Base-by-base conservation (phyloP, 2,797 vertebrate species). In the Falco berigora region DNA sequence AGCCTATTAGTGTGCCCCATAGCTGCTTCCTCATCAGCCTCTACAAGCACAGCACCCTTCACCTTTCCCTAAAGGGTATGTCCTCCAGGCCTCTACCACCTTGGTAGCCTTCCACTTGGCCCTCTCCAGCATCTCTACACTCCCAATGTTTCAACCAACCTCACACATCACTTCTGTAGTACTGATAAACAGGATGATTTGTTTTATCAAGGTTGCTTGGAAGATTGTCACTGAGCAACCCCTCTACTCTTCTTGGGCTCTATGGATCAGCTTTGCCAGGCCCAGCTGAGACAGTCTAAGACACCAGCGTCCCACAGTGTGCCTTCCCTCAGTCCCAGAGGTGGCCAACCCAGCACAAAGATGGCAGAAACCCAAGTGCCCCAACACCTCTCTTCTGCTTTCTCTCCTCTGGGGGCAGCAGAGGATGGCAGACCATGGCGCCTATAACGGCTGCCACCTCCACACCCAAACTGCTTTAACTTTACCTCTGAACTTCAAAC, bases 231-330 rank as follows among this genome's bases (percentile, higher is more conserved):
- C 38, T 32, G 80, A 77, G n/a, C 23, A 63, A 40, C 3, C 5
- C 8, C 22, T 63, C 85, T 59, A 47, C 17, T 64, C 22, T 59
- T n/a, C 40, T 9, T 27, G 13, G 32, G 50, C 24, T 79, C 58
- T 40, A 28, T 24, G 32, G 55, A 56, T 38, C 53, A 53, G 59
- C 21, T 82, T 42, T n/a, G 19, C 9, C 30, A 90, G 62, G 38
- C 61, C 12, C 55, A 86, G 38, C 8, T 42, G n/a, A 87, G 53
- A 10, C 20, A 56, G 32, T 7, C 2, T 5, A 46, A 75, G 49
- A 61, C 74, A 78, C 10, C 3, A 10, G 7, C 4, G 10, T 5
- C 47, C 50, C 47, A 44, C 5, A 0, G 0, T 9, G 6, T 61
- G 30, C 36, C 67, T n/a, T 20, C 61, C 42, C 30, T 27, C 40